Conservation (phyloP, 2,888 invertebrate genomes). For the Papilio demoleus region DNA sequence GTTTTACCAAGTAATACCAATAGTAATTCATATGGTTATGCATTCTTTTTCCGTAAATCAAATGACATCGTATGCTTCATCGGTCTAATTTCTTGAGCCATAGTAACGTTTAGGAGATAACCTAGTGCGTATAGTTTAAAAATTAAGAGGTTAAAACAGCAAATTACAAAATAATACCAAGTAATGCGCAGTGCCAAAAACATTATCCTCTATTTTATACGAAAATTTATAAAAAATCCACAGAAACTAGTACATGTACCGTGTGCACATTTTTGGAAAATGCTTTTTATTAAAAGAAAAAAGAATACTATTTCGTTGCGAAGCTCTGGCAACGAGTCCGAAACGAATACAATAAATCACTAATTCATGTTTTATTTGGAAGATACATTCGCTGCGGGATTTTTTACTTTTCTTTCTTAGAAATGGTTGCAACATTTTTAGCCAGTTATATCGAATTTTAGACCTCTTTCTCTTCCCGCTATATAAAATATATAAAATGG, state of each 20-base stretch:
- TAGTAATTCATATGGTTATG: no score
- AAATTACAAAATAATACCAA: no score
- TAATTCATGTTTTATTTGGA: slow-evolving; percentile 22
- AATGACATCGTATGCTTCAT: no score
- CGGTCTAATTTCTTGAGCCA: no score
- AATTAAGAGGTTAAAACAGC: no score
- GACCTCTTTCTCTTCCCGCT: background rate
- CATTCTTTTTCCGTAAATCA: no score
- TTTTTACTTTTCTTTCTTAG: slow-evolving; percentile 7
- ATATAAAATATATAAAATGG: no score
- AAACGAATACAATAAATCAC: slow-evolving; percentile 22
- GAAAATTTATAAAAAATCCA: background rate
- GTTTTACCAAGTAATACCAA: no score
- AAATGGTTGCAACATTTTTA: slow-evolving; percentile 3
- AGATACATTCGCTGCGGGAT: slow-evolving; percentile 9
- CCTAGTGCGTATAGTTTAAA: background rate
- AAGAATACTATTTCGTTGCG: slow-evolving; percentile 3
- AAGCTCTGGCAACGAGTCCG: slow-evolving; percentile 9
- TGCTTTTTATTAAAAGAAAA: background rate
- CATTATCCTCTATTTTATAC: background rate
- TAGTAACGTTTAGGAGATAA: no score
- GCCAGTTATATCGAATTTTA: background rate
- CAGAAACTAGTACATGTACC: background rate
- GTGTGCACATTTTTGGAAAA: background rate
- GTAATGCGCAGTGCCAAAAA: no score